Base-by-base conservation (phyloP, 2,888 invertebrate species). In the Mythimna albipuncta region DNA sequence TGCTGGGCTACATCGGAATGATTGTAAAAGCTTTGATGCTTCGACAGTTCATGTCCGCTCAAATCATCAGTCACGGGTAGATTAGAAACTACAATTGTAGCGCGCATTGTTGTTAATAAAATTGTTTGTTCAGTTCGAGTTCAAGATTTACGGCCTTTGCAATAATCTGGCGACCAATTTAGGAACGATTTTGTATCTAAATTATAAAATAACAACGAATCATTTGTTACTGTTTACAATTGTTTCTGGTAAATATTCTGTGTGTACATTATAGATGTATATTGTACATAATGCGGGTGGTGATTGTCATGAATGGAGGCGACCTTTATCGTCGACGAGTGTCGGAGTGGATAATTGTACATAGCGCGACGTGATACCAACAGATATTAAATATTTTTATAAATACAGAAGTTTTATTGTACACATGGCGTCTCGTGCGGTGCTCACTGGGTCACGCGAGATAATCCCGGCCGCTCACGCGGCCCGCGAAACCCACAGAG, bases 361-460 rank as follows among this genome's bases (percentile, higher is more conserved):
- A 69, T 67, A 67, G 50, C 26, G 13, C 21, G 44, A 38, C 44
- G 55, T 68, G 63, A 64, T 52, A 62, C 50, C 54, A 41, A 72
- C 59, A 63, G 21, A 72, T 50, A 85, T 74, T 83, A 83, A 72
- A 85, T 83, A 83, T 83, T 83, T 79, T 85, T 73, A 59, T 69
- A 66, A 44, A 80, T 65, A 1, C 11, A 9, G 58, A 13, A 21
- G 54, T 74, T 83, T 74, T 19, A 73, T 64, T 78, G n/a, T 21
- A 7, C n/a, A n/a, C 32, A 41, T 2, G 44, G 41, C 13, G 19
- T 11, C 13, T 19, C 9, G 4, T 9, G n/a, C 26, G 9, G 7
- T 16, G n/a, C 7, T 6, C 13, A 26, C 26, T 26, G 26, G 26
- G 26, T 26, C 26, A 26, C 26, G 26, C 26, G 26, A 26, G 26